These are phyloP conservation scores for Lepidotrigona ventralis DNA, from an alignment of 1,140 invertebrate species.

Conservation along the genomic window DNA sequence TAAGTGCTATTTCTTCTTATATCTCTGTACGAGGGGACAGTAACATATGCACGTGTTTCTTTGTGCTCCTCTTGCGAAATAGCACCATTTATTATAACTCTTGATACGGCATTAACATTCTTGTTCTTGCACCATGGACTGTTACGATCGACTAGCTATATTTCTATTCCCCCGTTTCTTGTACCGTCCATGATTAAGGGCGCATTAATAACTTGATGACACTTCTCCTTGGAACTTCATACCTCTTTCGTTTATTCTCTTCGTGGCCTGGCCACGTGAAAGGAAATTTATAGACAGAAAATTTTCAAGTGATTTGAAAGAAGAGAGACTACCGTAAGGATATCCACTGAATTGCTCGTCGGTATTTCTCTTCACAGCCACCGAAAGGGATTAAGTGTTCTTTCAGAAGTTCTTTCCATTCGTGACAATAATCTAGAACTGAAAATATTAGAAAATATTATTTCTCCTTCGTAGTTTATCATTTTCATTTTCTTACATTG, in stretches of 20 bases:
- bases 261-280: not conserved
- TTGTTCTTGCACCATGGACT: conserved; percentile 8
- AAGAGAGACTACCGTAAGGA: not conserved
- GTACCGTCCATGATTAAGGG: conserved; percentile 59
- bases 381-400: conserved; percentile 25
- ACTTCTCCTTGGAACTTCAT: not conserved
- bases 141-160: conserved; percentile 29
- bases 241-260: too few relatives aligned
- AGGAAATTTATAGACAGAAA: conserved; percentile 8
- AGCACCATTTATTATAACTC: conserved; percentile 38
- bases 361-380: conserved; percentile 2
- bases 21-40: conserved; percentile 2
- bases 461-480: not conserved
- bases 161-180: conserved; percentile 48
- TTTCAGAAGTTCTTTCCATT: not conserved
- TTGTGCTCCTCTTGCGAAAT: conserved; percentile 21
- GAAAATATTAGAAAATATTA: not conserved
- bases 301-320: conserved; percentile 6
- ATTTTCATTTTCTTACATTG: not conserved
- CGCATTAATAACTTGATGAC: conserved; percentile 51
- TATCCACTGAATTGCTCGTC: not conserved
- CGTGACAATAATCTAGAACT: not conserved
- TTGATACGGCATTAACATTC: conserved; percentile 38
- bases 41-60: conserved; percentile 21
- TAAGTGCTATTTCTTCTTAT: conserved; percentile 20